Conservation (phyloP, 2,797 vertebrate genomes). For the Typhlichthys eigenmanni region DNA sequence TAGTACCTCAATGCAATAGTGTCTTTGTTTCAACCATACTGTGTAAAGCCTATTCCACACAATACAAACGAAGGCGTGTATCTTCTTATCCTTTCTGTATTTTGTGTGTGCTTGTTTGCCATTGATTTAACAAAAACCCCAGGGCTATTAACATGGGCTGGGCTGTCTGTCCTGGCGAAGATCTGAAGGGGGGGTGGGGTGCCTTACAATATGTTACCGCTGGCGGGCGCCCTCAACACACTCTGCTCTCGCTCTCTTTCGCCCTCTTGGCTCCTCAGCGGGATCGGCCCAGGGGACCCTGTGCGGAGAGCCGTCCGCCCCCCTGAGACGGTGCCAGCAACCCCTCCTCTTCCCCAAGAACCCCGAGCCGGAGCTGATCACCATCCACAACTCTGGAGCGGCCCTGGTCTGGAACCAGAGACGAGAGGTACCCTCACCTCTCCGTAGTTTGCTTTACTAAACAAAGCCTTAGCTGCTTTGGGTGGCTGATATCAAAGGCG, state of each 20-base stretch:
- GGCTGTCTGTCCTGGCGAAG: neutral
- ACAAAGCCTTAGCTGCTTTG: slow-evolving; percentile 32
- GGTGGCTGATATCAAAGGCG: slow-evolving; percentile 10
- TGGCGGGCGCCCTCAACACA: neutral
- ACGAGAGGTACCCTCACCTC: slow-evolving; percentile 51
- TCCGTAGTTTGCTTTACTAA: slow-evolving; percentile 46
- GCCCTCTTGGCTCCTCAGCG: slow-evolving; percentile 37
- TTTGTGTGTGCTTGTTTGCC: slow-evolving; percentile 33
- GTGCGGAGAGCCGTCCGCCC: slow-evolving; percentile 80
- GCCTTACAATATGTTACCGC: neutral
- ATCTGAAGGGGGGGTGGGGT: neutral
- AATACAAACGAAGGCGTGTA: too few relatives aligned
- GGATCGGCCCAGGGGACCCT: slow-evolving; percentile 75
- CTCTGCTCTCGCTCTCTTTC: slow-evolving; percentile 9
- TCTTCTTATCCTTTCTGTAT: too few relatives aligned
- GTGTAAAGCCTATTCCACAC: too few relatives aligned
- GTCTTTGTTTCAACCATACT: slow-evolving; percentile 28
- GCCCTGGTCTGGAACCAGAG: slow-evolving; percentile 71
- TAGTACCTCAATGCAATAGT: slow-evolving; percentile 52
- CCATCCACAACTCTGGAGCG: slow-evolving; percentile 74
- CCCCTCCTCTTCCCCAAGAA: slow-evolving; percentile 77
- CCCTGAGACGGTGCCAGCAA: slow-evolving; percentile 79
- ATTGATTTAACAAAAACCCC: slow-evolving; percentile 4
- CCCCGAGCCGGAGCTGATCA: slow-evolving; percentile 68
- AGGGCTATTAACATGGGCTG: neutral